phyloP scores from a whole-genome alignment of 2,113 vertebrate species.

The Callipepla californica region DNA sequence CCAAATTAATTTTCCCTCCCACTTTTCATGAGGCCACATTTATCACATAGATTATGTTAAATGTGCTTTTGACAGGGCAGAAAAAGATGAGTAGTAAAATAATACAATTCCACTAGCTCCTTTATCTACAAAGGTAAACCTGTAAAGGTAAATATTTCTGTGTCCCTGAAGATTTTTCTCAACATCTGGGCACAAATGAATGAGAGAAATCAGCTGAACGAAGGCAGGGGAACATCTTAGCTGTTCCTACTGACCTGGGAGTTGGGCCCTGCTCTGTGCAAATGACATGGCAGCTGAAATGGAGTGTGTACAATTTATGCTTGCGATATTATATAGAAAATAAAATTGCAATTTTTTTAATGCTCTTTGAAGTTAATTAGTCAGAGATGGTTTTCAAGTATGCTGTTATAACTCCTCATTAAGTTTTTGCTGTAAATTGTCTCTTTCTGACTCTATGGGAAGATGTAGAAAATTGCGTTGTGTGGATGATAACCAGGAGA shows the following conservation, averaged over 20 bases:
- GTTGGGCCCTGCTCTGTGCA: neutral
- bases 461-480: neutral
- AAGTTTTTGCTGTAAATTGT: constrained; percentile 25
- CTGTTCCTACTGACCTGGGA: neutral
- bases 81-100: constrained; percentile 57
- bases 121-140: constrained; percentile 40
- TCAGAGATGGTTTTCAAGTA: constrained; percentile 14
- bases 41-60: constrained; percentile 71
- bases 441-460: constrained; percentile 33
- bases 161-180: neutral
- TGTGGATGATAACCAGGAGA: neutral
- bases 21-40: constrained; percentile 62
- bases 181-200: neutral
- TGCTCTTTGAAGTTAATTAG: constrained; percentile 42
- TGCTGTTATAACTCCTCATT: constrained; percentile 24
- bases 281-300: neutral
- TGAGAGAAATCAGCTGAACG: neutral
- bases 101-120: constrained; percentile 50
- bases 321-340: constrained; percentile 1
- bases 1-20: constrained; percentile 72
- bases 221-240: neutral
- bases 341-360: neutral
- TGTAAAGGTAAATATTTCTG: constrained; percentile 50
- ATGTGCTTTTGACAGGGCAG: constrained; percentile 58
- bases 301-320: neutral